A percentile compares a stretch with the other conserved stretches of the same genome.
Conservation (phyloP, 2,113 vertebrate genomes). For the Thunnus maccoyii region DNA sequence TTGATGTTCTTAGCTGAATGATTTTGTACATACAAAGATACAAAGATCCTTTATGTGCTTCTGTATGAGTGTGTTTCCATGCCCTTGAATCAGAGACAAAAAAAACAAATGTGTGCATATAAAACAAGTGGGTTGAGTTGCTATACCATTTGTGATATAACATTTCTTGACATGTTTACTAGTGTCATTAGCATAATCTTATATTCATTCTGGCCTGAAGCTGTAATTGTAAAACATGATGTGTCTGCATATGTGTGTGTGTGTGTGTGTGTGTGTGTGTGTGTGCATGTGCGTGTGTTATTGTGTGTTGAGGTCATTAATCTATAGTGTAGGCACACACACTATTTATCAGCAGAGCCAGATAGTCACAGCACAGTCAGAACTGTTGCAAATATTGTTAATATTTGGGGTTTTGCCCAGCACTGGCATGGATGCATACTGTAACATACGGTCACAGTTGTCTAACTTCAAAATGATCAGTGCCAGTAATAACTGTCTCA, state of each 20-base stretch:
- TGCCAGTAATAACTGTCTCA: no score
- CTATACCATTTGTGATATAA: constrained; percentile 6
- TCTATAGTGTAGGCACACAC: neutral
- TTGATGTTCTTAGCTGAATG: no score
- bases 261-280: neutral
- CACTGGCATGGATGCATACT: no score
- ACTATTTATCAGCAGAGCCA: neutral
- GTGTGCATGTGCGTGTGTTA: neutral
- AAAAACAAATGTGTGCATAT: neutral
- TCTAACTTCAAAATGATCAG: no score
- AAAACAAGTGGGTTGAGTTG: neutral
- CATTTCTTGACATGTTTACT: constrained; percentile 43
- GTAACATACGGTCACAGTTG: no score
- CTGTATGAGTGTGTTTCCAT: neutral
- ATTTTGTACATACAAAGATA: no score
- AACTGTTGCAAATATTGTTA: neutral
- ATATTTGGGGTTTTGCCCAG: no score
- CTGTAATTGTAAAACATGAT: neutral
- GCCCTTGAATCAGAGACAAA: neutral
- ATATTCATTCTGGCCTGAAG: constrained; percentile 11
- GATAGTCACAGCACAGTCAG: neutral
- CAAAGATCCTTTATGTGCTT: neutral
- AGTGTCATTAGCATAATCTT: constrained; percentile 28
- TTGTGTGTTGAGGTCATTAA: constrained; percentile 2
- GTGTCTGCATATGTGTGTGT: neutral